These are phyloP conservation scores for Nasonia longicornis DNA, from an alignment of 1,140 invertebrate genomes.

Conservation along the genomic window DNA sequence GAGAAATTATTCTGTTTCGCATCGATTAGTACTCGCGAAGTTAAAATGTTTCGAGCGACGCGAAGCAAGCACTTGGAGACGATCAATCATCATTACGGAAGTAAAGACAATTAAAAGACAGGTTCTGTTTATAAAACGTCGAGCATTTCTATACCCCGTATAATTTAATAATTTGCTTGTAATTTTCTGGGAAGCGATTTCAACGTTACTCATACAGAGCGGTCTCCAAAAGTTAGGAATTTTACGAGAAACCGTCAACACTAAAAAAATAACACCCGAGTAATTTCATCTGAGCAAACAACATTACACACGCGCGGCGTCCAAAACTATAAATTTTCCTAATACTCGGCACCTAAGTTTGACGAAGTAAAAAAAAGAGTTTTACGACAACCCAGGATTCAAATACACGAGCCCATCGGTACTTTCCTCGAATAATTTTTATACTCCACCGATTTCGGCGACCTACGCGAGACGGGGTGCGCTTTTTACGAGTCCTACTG, in stretches of 20 bases:
- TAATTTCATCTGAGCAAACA: not conserved
- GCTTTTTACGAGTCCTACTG: constrained; percentile 17
- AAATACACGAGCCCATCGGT: constrained; percentile 17
- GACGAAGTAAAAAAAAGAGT: not conserved
- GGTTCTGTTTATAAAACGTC: too few species aligned
- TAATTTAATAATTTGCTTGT: too few species aligned
- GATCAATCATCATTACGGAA: too few species aligned
- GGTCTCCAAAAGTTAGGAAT: not conserved
- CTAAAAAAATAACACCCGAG: not conserved
- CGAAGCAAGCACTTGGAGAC: too few species aligned
- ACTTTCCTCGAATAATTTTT: constrained; percentile 38
- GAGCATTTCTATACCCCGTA: too few species aligned
- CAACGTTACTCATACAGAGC: not conserved
- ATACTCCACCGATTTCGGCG: constrained; percentile 14
- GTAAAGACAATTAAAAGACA: too few species aligned
- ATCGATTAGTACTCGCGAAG: too few species aligned
- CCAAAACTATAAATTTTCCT: not conserved
- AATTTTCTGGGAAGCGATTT: not conserved
- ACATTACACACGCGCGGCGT: not conserved
- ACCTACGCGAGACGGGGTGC: not conserved
- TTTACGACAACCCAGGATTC: constrained; percentile 13
- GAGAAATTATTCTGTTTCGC: too few species aligned
- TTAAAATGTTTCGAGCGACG: too few species aligned
- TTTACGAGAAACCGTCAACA: not conserved
- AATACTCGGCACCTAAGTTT: not conserved